phyloP scores from a whole-genome alignment of 1,140 invertebrate species.

The Lucilia sericata region DNA sequence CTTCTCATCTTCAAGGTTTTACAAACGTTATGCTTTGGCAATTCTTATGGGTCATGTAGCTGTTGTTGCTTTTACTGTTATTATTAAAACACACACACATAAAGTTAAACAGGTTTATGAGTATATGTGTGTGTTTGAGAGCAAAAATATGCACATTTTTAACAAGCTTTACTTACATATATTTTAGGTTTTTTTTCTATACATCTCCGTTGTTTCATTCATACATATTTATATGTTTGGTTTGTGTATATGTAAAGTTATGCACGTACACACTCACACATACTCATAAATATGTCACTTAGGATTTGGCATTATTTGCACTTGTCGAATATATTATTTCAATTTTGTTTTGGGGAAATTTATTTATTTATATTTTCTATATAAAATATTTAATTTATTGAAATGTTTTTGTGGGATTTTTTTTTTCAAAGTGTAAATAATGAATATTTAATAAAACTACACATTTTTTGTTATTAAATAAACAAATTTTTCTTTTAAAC shows the following conservation, averaged over 20 bases:
- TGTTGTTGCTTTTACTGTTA: not conserved
- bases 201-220: not conserved
- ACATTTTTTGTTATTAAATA: too few species aligned
- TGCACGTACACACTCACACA: not conserved
- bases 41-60: slow-evolving; percentile 12
- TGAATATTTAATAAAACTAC: too few species aligned
- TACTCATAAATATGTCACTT: not conserved
- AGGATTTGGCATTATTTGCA: slow-evolving; percentile 43
- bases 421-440: too few species aligned
- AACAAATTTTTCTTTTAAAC: too few species aligned
- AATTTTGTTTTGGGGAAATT: not conserved
- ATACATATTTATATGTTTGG: slow-evolving; percentile 13
- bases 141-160: slow-evolving; percentile 7
- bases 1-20: slow-evolving; percentile 17
- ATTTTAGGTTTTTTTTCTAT: not conserved
- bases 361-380: not conserved
- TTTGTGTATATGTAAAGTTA: not conserved
- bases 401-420: not conserved
- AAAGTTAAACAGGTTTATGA: not conserved
- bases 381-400: slow-evolving; percentile 4
- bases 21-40: not conserved
- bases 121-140: not conserved
- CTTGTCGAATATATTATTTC: slow-evolving; percentile 11
- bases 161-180: slow-evolving; percentile 1
- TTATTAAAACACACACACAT: not conserved